Evolutionary conservation across 2,113 vertebrate genomes (phyloP).

Genomic region (Aleadryas rufinucha): DNA sequence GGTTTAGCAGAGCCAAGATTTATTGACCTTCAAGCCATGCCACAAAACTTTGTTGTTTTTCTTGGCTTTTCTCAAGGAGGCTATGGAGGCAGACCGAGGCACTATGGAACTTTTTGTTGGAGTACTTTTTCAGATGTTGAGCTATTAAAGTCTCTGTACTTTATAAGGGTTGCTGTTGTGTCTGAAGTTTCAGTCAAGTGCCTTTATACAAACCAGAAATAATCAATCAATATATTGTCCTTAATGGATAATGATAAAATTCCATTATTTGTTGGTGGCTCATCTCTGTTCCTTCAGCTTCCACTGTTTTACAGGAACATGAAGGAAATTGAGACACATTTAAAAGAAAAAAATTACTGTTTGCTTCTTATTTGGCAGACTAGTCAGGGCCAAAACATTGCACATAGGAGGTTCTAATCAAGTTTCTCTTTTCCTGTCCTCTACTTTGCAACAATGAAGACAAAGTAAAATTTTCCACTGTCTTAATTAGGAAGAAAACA

Average conservation of each 20-base stretch:
- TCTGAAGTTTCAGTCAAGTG: neutral
- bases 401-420: neutral
- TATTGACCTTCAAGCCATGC: neutral
- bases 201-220: slow-evolving; percentile 19
- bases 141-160: slow-evolving; percentile 6
- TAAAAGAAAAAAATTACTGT: neutral
- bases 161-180: slow-evolving; percentile 6
- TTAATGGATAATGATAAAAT: neutral
- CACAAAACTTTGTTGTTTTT: neutral
- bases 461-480: slow-evolving; percentile 27
- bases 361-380: neutral
- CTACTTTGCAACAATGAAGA: neutral
- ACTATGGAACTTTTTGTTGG: neutral
- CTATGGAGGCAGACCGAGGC: neutral
- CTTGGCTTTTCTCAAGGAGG: slow-evolving; percentile 10
- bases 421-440: neutral
- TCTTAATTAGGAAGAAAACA: slow-evolving; percentile 4
- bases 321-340: neutral
- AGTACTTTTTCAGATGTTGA: slow-evolving; percentile 38
- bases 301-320: neutral
- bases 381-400: neutral
- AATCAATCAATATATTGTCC: neutral
- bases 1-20: neutral
- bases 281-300: neutral
- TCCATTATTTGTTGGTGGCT: neutral